A percentile compares a stretch with the other conserved stretches of the same genome.
These are phyloP conservation scores for Oryzias celebensis DNA, from an alignment of 2,113 vertebrate species.

Conservation along the genomic window DNA sequence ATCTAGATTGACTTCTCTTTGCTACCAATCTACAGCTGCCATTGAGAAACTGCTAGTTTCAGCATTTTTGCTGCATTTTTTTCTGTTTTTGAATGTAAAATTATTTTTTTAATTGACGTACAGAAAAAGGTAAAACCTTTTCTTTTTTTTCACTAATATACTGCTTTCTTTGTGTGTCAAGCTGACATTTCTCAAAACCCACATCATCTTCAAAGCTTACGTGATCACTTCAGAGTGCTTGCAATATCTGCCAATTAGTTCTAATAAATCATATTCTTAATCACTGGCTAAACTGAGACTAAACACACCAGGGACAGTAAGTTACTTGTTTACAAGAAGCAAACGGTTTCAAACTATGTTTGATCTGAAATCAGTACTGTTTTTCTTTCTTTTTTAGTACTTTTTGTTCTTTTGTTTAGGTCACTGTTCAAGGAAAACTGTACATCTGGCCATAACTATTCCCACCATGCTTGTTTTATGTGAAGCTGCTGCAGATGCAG, in stretches of 20 bases:
- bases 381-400: neutral
- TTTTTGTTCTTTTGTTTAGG: neutral
- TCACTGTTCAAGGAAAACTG: no score
- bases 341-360: neutral
- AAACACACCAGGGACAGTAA: slow-evolving; percentile 2
- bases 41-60: no score
- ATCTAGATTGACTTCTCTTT: no score
- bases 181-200: neutral
- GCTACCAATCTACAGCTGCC: no score
- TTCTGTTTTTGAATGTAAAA: no score
- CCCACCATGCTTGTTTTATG: no score
- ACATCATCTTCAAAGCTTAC: neutral
- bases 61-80: no score
- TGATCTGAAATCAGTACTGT: neutral
- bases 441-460: no score
- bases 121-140: neutral
- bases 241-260: neutral
- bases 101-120: neutral
- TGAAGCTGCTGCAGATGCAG: no score
- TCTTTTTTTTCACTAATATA: neutral
- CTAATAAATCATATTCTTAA: neutral
- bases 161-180: neutral
- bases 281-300: neutral
- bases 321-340: slow-evolving; percentile 8
- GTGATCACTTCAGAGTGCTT: neutral